These are phyloP conservation scores for Apotomis capreana DNA, from an alignment of 2,888 invertebrate species.

Conservation along the genomic window DNA sequence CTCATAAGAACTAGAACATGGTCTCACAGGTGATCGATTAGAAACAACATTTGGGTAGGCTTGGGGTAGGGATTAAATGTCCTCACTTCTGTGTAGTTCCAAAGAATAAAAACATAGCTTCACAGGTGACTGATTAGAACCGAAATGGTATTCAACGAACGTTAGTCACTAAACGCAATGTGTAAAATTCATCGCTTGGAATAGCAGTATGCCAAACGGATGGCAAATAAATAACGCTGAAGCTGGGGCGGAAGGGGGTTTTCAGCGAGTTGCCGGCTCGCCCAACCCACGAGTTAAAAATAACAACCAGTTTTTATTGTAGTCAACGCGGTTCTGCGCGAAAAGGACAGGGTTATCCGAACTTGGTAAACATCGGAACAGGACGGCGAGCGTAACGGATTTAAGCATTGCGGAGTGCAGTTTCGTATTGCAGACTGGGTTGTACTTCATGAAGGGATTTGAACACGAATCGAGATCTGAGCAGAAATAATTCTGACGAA, in stretches of 20 bases:
- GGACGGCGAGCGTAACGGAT: slow-evolving; percentile 75
- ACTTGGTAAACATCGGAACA: slow-evolving; percentile 64
- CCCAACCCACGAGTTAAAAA: slow-evolving; percentile 79
- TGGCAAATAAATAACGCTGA: slow-evolving; percentile 60
- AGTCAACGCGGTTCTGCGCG: slow-evolving; percentile 71
- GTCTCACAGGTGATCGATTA: too few relatives aligned
- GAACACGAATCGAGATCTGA: slow-evolving; percentile 35
- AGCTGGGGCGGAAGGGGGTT: slow-evolving; percentile 74
- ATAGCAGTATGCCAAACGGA: slow-evolving; percentile 45
- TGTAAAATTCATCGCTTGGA: slow-evolving; percentile 6
- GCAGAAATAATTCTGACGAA: not conserved
- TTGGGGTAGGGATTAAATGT: too few relatives aligned
- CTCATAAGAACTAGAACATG: not conserved
- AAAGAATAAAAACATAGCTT: too few relatives aligned
- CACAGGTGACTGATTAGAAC: too few relatives aligned
- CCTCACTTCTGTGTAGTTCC: too few relatives aligned
- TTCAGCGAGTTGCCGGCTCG: slow-evolving; percentile 71
- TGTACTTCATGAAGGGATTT: slow-evolving; percentile 50
- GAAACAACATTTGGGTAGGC: too few relatives aligned
- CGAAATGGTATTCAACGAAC: too few relatives aligned
- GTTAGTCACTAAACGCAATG: not conserved
- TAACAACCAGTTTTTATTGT: slow-evolving; percentile 82
- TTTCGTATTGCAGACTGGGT: slow-evolving; percentile 58
- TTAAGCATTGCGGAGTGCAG: slow-evolving; percentile 74
- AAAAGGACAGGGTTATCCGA: slow-evolving; percentile 73